Evolutionary conservation across 2,113 vertebrate species (phyloP).

Genomic region (Vireo altiloquus): DNA sequence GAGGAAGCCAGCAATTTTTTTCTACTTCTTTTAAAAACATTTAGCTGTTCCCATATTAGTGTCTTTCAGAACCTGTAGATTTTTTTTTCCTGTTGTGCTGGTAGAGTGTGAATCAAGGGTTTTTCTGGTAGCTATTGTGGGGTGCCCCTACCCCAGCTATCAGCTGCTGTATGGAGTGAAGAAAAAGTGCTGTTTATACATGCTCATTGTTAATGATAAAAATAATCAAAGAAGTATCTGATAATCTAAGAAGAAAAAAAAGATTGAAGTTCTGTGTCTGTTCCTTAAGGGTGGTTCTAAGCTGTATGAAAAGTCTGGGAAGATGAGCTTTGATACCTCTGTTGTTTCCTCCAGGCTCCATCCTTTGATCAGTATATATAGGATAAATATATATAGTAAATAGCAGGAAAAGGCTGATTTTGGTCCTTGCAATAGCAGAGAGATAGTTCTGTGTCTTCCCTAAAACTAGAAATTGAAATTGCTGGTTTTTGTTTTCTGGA

Average conservation of each 20-base stretch:
- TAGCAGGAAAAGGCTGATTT: not conserved
- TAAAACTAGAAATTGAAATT: not conserved
- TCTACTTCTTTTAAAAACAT: not conserved
- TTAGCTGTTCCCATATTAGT: not conserved
- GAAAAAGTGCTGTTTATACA: not conserved
- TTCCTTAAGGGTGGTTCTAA: not conserved
- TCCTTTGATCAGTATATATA: not conserved
- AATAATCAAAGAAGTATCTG: not conserved
- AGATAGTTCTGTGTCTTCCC: not conserved
- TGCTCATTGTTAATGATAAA: not conserved
- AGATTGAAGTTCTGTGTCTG: fast-evolving
- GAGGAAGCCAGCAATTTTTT: not conserved
- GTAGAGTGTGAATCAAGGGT: not conserved
- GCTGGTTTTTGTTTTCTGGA: not conserved
- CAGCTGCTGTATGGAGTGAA: not conserved
- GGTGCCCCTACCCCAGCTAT: not conserved
- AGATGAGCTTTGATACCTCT: not conserved
- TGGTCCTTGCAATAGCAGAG: not conserved
- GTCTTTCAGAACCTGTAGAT: not conserved
- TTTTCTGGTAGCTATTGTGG: not conserved
- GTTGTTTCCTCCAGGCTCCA: not conserved
- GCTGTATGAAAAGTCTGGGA: not conserved
- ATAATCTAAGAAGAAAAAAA: not conserved
- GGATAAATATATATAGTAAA: no score
- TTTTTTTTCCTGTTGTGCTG: not conserved